Percentiles rank a stretch among this genome's conserved stretches.
These are phyloP conservation scores for Phymatocera aterrima DNA, from an alignment of 2,888 invertebrate species.

Conservation along the genomic window DNA sequence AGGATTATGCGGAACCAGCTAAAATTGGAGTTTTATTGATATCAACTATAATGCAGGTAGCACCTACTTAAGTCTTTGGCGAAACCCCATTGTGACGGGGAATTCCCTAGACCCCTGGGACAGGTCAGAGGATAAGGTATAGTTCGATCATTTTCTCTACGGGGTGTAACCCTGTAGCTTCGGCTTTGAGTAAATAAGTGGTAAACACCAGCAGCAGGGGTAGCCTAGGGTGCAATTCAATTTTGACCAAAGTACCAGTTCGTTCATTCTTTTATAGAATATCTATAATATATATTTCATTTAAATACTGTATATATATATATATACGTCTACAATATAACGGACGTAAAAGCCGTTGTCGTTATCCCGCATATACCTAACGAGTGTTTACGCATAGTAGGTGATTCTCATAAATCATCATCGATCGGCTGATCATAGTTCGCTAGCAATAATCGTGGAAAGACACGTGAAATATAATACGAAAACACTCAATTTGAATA, in stretches of 20 bases:
- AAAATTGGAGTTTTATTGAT: no score
- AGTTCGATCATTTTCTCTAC: slow-evolving; percentile 25
- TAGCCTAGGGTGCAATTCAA: slow-evolving; percentile 5
- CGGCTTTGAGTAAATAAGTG: slow-evolving; percentile 1
- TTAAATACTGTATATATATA: not conserved
- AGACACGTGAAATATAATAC: not conserved
- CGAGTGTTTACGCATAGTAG: no score
- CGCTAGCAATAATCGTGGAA: not conserved
- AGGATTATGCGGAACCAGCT: no score
- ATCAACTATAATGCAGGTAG: no score
- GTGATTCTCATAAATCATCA: no score
- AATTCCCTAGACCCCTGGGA: not conserved
- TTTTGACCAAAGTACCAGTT: slow-evolving; percentile 24
- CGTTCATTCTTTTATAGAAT: not conserved
- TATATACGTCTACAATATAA: not conserved
- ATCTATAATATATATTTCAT: not conserved
- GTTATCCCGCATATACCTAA: no score
- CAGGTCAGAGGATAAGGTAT: no score
- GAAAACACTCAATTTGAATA: not conserved
- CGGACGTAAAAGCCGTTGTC: no score
- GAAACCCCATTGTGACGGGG: slow-evolving; percentile 8
- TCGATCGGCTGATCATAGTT: no score
- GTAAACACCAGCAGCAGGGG: slow-evolving; percentile 1
- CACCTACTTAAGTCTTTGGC: not conserved
- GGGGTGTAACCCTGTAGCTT: not conserved